Conservation (phyloP, 2,113 vertebrate genomes). For the cat (Felis catus) region F.catus_Fca126_mat1.0 CM031419.1:70423001-70423500, state of each 20-base stretch:
- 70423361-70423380: background rate
- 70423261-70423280: background rate
- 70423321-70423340: background rate
- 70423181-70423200: background rate
- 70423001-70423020: background rate
- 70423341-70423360: background rate
- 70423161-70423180: background rate
- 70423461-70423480: background rate
- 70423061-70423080: background rate
- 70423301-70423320: background rate
- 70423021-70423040: background rate
- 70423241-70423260: background rate
- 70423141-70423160: background rate
- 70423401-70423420: background rate
- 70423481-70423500: background rate
- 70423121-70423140: background rate
- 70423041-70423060: background rate
- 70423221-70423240: constrained; percentile 4
- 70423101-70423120: background rate
- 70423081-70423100: background rate
- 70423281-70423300: background rate
- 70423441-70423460: background rate
- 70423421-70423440: background rate
- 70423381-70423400: background rate
- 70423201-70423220: background rate